These are phyloP conservation scores for Heteronetta atricapilla DNA, from an alignment of 2,113 vertebrate genomes.

Conservation along the genomic window DNA sequence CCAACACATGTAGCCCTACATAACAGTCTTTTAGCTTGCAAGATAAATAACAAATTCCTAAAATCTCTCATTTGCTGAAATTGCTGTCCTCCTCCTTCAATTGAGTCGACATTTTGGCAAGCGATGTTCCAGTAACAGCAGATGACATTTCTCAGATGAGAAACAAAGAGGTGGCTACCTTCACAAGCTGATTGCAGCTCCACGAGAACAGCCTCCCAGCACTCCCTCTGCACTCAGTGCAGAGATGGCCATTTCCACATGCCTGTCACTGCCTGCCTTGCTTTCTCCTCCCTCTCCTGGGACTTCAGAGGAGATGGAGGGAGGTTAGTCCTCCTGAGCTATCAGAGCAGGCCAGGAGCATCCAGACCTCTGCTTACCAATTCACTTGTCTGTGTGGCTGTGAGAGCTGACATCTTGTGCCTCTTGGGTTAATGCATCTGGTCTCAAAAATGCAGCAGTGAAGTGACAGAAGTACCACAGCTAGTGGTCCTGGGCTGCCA, in stretches of 20 bases:
- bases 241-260: accelerated
- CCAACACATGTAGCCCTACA: neutral
- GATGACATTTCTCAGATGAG: neutral
- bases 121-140: neutral
- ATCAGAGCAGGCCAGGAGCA: neutral
- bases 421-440: neutral
- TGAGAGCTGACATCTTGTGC: neutral
- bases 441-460: neutral
- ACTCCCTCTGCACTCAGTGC: neutral
- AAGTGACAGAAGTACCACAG: neutral
- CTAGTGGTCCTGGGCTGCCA: neutral
- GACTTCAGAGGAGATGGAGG: no score
- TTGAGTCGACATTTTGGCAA: neutral
- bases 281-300: neutral
- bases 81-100: neutral
- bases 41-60: neutral
- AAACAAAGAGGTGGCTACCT: neutral
- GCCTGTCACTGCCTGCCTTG: neutral
- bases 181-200: neutral
- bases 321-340: neutral
- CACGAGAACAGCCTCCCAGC: neutral
- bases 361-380: neutral
- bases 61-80: neutral
- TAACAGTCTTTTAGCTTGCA: neutral
- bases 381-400: neutral